Evolutionary conservation across 2,113 vertebrate genomes (phyloP).

Genomic region (Lamprologus tigripictilis): DNA sequence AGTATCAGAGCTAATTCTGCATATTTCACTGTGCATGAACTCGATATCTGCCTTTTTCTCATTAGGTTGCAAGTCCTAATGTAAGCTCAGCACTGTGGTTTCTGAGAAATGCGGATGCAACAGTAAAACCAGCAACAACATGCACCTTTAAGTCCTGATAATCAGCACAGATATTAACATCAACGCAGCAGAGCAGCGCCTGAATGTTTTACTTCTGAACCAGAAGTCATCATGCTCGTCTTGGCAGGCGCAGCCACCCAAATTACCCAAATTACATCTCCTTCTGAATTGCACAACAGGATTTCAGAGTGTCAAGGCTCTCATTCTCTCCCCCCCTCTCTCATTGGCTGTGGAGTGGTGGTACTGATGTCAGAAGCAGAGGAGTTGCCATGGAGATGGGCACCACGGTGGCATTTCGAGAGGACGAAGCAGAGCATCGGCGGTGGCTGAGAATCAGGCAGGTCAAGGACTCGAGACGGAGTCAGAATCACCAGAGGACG

Average conservation of each 20-base stretch:
- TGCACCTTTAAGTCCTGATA: background rate
- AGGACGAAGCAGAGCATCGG: conserved; percentile 28
- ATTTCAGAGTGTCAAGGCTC: conserved; percentile 43
- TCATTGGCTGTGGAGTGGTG: conserved; percentile 46
- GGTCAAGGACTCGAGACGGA: background rate
- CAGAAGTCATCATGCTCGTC: background rate
- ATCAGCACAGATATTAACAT: background rate
- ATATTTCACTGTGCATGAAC: background rate
- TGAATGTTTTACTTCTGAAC: background rate
- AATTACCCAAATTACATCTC: conserved; percentile 55
- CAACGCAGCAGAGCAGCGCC: background rate
- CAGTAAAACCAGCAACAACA: background rate
- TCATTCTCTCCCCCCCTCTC: conserved; percentile 4
- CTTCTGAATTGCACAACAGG: conserved; percentile 49
- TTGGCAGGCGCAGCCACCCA: conserved; percentile 4
- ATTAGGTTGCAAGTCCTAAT: background rate
- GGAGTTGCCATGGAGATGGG: conserved; percentile 67
- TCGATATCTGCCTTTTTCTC: background rate
- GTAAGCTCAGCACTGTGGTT: background rate
- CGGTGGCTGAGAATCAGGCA: background rate
- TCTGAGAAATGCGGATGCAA: background rate
- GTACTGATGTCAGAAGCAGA: conserved; percentile 67
- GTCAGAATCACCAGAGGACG: background rate
- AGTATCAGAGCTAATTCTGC: background rate
- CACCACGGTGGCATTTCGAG: conserved; percentile 59